Evolutionary conservation across 2,888 invertebrate genomes (phyloP).

Genomic region (Nesidiocoris tenuis): DNA sequence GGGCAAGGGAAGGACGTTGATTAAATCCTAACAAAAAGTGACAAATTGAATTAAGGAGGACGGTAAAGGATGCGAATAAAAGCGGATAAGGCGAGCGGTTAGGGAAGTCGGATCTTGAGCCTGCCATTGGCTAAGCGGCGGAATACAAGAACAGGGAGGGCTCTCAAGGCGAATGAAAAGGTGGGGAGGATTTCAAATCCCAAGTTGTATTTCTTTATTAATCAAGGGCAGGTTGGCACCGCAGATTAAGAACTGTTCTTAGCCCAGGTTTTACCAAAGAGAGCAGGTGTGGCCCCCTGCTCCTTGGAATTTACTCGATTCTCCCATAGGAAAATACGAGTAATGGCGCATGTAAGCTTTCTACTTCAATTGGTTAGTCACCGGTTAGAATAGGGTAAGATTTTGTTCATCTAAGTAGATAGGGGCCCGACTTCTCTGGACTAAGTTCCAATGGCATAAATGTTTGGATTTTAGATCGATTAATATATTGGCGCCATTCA

Average conservation of each 20-base stretch:
- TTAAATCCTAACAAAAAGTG: slow-evolving; percentile 45
- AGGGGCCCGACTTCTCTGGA: too few species aligned
- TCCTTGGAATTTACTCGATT: background rate
- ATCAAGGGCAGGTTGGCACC: slow-evolving; percentile 40
- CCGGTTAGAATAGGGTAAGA: background rate
- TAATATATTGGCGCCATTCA: too few species aligned
- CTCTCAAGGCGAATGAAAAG: background rate
- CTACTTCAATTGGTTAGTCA: background rate
- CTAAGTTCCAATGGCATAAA: too few species aligned
- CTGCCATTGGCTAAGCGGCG: background rate
- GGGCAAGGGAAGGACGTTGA: slow-evolving; percentile 22
- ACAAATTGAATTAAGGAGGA: slow-evolving; percentile 43
- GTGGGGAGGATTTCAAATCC: slow-evolving; percentile 30
- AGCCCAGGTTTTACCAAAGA: background rate
- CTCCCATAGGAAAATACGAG: background rate
- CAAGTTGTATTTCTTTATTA: slow-evolving; percentile 44
- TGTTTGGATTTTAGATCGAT: too few species aligned
- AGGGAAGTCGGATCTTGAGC: background rate
- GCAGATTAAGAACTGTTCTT: slow-evolving; percentile 27
- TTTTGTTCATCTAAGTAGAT: too few species aligned
- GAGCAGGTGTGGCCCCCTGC: background rate
- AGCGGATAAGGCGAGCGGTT: slow-evolving; percentile 24
- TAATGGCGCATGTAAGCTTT: background rate
- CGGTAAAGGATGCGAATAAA: slow-evolving; percentile 39
- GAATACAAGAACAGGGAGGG: slow-evolving; percentile 1